Evolutionary conservation across 2,113 vertebrate genomes (phyloP), one percentile per base, ranked within the genome.

Genomic region (Fregetta grallaria): DNA sequence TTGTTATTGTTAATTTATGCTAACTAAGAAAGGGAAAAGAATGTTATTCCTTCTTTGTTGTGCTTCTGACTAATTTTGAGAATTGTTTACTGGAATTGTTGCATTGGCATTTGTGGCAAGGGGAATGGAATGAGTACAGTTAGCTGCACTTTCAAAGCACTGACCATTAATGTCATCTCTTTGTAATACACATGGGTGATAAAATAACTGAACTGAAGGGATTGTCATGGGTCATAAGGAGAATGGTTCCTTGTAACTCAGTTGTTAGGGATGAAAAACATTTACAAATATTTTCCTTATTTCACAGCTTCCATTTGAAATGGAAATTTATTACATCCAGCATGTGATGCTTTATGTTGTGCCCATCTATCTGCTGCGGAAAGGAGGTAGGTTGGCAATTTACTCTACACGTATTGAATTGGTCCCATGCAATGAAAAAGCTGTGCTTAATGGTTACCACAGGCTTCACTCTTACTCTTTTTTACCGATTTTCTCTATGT

Each of bases 261-360:
- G 44, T 68, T 75, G 15, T 62, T 77, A 45, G 40, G 32, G 13
- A 71, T 53, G 27, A 65, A 66, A 92, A 77, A 40, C 32, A n/a
- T 34, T 97, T 61, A 92, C 29, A 82, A 96, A 89, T 95, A 49
- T 91, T 96, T 92, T 71, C 30, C 34, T 97, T 97, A 91, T 87
- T 91, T 89, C 73, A 59, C 98, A 99, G 99, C 99, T 99, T 30
- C 99, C 99, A 9, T 99, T 99, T 96, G 99, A 99, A 97, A 98
- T 98, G 94, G 99, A 99, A 97, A 97, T 99, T 87, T 99, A 99
- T 98, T 99, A 99, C 95, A 99, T 99, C 94, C 99, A 99, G 92
- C 99, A 99, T 92, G 98, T 99, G 97, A 99, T 99, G 99, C 98
- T 99, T 49, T 99, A 99, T 90, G 97, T 99, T 91, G 99, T 99